Conservation (phyloP, 1,140 invertebrate species). For the Hyphantria cunea region DNA sequence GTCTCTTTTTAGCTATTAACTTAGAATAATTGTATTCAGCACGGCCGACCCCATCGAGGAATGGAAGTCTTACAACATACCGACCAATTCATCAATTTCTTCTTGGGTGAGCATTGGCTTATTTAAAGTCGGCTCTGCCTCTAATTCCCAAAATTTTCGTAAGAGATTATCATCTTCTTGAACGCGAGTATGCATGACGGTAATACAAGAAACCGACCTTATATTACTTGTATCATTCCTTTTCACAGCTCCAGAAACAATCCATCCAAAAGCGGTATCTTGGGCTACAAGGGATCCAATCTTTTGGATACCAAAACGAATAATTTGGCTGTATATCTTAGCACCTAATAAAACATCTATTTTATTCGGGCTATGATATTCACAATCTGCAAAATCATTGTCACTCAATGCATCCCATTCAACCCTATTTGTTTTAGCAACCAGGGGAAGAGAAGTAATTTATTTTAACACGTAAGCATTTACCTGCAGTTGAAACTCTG, state of each 20-base stretch:
- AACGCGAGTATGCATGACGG: slow-evolving; percentile 33
- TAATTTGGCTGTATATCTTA: slow-evolving; percentile 5
- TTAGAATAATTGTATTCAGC: no score
- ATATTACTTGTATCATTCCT: background rate
- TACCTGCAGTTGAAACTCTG: background rate
- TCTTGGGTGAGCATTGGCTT: background rate
- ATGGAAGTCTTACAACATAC: no score
- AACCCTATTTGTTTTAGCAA: background rate
- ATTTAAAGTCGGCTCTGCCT: slow-evolving; percentile 28
- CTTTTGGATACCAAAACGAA: slow-evolving; percentile 1
- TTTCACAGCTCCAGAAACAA: background rate
- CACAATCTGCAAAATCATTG: background rate
- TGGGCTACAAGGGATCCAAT: background rate
- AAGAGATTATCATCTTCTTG: slow-evolving; percentile 37
- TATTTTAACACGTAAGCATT: slow-evolving; percentile 2
- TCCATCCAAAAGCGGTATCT: slow-evolving; percentile 3
- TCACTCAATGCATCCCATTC: background rate
- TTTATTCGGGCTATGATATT: slow-evolving; percentile 2
- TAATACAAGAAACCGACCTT: background rate
- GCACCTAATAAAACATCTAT: background rate
- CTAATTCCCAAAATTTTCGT: slow-evolving; percentile 46
- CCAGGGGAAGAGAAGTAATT: slow-evolving; percentile 1
- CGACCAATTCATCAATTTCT: background rate
- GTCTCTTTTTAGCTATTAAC: background rate
- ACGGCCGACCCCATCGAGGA: no score